Percentiles rank a stretch among this genome's conserved stretches.
Evolutionary conservation across 2,113 vertebrate species (phyloP).

Genomic region (Cyanoderma ruficeps): DNA sequence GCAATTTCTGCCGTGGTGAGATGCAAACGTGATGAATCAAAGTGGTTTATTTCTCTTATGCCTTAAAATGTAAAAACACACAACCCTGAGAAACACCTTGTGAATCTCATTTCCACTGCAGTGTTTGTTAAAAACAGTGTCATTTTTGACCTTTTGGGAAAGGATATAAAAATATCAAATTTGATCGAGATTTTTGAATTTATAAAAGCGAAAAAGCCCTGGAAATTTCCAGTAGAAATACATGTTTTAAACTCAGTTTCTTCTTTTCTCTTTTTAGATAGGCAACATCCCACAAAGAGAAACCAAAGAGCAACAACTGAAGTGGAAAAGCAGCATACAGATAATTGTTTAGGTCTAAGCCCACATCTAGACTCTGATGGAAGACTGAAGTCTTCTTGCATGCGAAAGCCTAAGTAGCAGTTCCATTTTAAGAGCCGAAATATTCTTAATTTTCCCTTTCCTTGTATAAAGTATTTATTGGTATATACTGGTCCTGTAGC

Average conservation of each 20-base stretch:
- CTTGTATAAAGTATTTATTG: not conserved
- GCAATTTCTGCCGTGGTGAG: not conserved
- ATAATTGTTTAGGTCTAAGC: not conserved
- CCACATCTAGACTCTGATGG: no score
- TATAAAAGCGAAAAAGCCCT: not conserved
- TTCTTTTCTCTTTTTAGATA: not conserved
- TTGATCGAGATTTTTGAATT: not conserved
- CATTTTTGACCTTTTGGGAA: not conserved
- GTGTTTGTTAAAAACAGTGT: not conserved
- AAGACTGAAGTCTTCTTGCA: not conserved
- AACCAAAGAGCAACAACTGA: not conserved
- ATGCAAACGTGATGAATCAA: not conserved
- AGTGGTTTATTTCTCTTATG: not conserved
- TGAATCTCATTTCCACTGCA: not conserved
- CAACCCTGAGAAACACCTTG: not conserved
- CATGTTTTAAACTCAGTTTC: fast-evolving
- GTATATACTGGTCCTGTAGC: not conserved
- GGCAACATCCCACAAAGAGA: not conserved
- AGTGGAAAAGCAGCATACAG: not conserved
- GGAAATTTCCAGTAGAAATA: not conserved
- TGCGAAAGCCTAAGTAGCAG: not conserved
- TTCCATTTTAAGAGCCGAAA: not conserved
- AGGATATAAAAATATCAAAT: not conserved
- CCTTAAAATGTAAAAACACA: not conserved
- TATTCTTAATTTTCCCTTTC: not conserved